Base-by-base conservation (phyloP, 1,140 invertebrate genomes). In the Nylanderia fulva region DNA sequence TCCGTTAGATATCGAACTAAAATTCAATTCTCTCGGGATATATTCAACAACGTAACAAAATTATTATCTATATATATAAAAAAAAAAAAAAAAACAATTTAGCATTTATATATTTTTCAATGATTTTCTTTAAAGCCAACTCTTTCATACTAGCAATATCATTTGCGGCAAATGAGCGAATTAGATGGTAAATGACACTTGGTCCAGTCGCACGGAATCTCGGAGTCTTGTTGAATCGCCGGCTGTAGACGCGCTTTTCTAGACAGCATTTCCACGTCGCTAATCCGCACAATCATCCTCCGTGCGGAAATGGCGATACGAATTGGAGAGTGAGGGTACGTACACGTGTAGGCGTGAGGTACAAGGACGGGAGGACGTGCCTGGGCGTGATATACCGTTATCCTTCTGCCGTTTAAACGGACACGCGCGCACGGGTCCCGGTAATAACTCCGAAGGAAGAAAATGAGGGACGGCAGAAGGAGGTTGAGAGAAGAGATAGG, bases 311-410 rank as follows among this genome's bases (percentile, higher is more conserved):
- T 27, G 45, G 56, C 71, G 45, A 84, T 72, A 63, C 75, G 45
- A 71, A 86, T 80, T 85, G 80, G 18, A 77, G 85, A 88, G 68
- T 56, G 61, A 84, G 68, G 76, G 52, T 84, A 72, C 61, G 56
- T 84, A 72, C 61, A 63, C 60, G 52, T 75, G 66, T 71, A 63
- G 80, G 63, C 60, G 82, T 68, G 24, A 69, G 85, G 74, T 87
- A 87, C 80, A 85, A 88, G 85, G 89, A 89, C 87, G 64, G 52
- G 83, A 87, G 75, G 61, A 88, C 84, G 83, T 56, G 68, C 29
- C 24, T 33, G 68, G 56, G 48, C 60, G 61, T 54, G 72, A 56
- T 84, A 39, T 86, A 87, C 84, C 90, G 88, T 88, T 91, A 90
- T 83, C 84, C 72, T 52, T 79, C 45, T 69, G 80, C 66, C 71